Evolutionary conservation across 2,113 vertebrate genomes (phyloP).

Genomic region (Antechinus flavipes): DNA sequence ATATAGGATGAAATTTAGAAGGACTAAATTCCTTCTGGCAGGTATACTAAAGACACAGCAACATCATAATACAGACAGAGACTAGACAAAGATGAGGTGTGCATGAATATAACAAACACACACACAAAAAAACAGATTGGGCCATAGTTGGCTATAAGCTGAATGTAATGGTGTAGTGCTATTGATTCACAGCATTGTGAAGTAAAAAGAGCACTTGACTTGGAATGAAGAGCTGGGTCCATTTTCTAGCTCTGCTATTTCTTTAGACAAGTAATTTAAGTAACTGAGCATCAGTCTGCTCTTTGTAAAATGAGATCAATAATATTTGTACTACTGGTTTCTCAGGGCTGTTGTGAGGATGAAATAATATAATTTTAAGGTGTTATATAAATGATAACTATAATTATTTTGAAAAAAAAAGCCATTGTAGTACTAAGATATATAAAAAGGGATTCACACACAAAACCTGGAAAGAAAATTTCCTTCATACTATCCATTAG

Average conservation of each 20-base stretch:
- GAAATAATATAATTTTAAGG: neutral
- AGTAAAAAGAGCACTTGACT: neutral
- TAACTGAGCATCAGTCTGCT: neutral
- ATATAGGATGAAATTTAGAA: constrained; percentile 20
- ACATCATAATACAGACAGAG: neutral
- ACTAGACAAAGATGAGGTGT: neutral
- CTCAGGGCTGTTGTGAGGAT: neutral
- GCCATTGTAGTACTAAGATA: neutral
- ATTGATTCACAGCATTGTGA: neutral
- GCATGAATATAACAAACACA: neutral
- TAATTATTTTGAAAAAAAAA: neutral
- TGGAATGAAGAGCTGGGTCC: neutral
- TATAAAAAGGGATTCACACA: neutral
- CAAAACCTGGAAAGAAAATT: neutral
- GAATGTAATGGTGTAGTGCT: neutral
- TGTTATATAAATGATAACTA: neutral
- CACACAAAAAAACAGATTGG: neutral
- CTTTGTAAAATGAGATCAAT: neutral
- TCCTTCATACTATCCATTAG: neutral
- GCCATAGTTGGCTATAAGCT: neutral
- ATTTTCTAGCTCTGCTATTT: neutral
- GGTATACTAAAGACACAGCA: neutral
- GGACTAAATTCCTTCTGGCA: neutral
- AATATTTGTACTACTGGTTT: neutral
- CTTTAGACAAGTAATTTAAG: neutral